phyloP scores from a whole-genome alignment of 2,797 vertebrate species.

The Poecilia velifera region DNA sequence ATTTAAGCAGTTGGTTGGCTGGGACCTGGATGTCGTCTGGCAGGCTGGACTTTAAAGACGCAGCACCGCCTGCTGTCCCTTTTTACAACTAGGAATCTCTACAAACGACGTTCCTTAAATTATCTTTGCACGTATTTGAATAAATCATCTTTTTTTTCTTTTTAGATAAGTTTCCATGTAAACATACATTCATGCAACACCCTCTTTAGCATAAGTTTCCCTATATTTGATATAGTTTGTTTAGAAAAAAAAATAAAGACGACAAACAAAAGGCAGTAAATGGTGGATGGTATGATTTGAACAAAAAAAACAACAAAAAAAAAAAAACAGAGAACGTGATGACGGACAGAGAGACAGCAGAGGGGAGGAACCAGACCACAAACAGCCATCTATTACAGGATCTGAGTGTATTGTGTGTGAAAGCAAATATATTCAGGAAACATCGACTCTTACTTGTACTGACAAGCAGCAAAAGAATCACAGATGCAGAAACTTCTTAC shows the following conservation, averaged over 20 bases:
- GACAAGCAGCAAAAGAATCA: constrained; percentile 46
- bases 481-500: constrained; percentile 38
- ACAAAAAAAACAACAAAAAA: constrained; percentile 23
- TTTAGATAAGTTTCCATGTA: constrained; percentile 84
- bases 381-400: constrained; percentile 47
- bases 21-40: constrained; percentile 66
- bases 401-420: constrained; percentile 21
- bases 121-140: constrained; percentile 71
- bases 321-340: constrained; percentile 53
- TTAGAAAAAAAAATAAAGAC: constrained; percentile 61
- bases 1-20: constrained; percentile 66
- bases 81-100: constrained; percentile 75
- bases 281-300: constrained; percentile 47
- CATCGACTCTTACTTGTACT: constrained; percentile 40
- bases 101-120: constrained; percentile 80
- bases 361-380: constrained; percentile 54
- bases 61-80: constrained; percentile 61
- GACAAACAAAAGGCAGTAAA: constrained; percentile 58
- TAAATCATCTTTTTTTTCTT: constrained; percentile 69
- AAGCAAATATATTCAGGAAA: constrained; percentile 15
- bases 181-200: constrained; percentile 91
- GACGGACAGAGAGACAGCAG: constrained; percentile 51
- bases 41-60: constrained; percentile 65
- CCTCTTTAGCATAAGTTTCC: constrained; percentile 86
- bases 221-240: constrained; percentile 85